A percentile compares a stretch with the other conserved stretches of the same genome.
Conservation (phyloP, 2,797 vertebrate genomes). For the Dromococcyx pavoninus region DNA sequence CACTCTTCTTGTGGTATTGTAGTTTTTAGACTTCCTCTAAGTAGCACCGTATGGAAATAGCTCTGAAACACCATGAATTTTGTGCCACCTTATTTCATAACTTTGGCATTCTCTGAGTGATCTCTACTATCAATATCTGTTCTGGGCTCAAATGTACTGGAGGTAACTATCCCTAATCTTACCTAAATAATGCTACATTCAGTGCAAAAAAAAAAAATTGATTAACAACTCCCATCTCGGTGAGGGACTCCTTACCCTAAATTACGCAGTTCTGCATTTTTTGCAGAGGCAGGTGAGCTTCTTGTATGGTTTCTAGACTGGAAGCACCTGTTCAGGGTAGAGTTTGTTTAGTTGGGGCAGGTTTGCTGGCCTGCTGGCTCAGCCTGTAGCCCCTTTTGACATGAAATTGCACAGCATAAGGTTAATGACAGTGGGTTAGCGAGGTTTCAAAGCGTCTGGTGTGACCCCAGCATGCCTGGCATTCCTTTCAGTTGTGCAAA, state of each 20-base stretch:
- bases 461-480: constrained; percentile 80
- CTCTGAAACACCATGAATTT: not conserved
- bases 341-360: constrained; percentile 5
- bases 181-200: not conserved
- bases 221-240: not conserved
- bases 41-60: not conserved
- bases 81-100: not conserved
- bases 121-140: not conserved
- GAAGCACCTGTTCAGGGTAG: constrained; percentile 45
- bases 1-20: not conserved
- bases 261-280: not conserved
- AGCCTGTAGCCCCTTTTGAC: constrained; percentile 64
- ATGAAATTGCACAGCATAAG: constrained; percentile 75
- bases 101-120: not conserved
- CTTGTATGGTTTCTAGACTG: constrained; percentile 47
- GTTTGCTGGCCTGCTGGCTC: constrained; percentile 42
- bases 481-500: constrained; percentile 88
- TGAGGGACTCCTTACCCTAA: not conserved
- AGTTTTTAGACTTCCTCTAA: not conserved
- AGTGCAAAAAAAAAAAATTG: not conserved
- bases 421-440: constrained; percentile 78
- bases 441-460: constrained; percentile 79
- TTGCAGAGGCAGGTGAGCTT: not conserved
- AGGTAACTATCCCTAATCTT: not conserved
- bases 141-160: not conserved